These are phyloP conservation scores for Lasioglossum oenotherae DNA, from an alignment of 2,888 invertebrate genomes.

Conservation along the genomic window DNA sequence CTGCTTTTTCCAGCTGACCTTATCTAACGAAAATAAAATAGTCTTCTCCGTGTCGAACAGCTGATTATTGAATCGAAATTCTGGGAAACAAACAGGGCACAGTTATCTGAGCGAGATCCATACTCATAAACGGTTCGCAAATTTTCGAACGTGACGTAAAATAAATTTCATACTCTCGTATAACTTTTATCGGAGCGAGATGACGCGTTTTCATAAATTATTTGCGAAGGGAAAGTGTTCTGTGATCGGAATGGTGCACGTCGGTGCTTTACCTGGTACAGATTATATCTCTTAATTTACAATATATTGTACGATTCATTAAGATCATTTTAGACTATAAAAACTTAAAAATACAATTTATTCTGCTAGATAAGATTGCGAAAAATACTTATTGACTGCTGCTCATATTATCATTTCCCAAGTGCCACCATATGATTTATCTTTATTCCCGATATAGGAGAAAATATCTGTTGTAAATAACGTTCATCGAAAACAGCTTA, in stretches of 20 bases:
- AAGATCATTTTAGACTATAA: neutral
- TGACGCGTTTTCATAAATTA: constrained; percentile 83
- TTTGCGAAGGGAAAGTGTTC: constrained; percentile 85
- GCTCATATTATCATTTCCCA: neutral
- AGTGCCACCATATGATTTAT: constrained; percentile 16
- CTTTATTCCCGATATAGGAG: constrained; percentile 9
- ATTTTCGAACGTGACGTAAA: neutral
- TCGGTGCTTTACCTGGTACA: constrained; percentile 89
- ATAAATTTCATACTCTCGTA: neutral
- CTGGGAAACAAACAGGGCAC: constrained; percentile 1
- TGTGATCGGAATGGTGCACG: constrained; percentile 90
- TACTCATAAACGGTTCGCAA: neutral
- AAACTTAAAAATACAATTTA: neutral
- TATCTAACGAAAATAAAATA: constrained; percentile 2
- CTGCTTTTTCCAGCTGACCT: constrained; percentile 8
- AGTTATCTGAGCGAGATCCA: neutral
- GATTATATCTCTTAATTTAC: constrained; percentile 10
- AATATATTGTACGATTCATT: neutral
- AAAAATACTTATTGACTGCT: constrained; percentile 1
- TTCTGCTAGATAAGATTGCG: neutral
- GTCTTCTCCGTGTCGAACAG: neutral
- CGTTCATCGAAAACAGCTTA: constrained; percentile 15
- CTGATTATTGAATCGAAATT: constrained; percentile 25
- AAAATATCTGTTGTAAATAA: constrained; percentile 27
- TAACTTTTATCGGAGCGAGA: neutral